Base-by-base conservation (phyloP, 2,888 invertebrate species). In the Nowickia ferox region DNA sequence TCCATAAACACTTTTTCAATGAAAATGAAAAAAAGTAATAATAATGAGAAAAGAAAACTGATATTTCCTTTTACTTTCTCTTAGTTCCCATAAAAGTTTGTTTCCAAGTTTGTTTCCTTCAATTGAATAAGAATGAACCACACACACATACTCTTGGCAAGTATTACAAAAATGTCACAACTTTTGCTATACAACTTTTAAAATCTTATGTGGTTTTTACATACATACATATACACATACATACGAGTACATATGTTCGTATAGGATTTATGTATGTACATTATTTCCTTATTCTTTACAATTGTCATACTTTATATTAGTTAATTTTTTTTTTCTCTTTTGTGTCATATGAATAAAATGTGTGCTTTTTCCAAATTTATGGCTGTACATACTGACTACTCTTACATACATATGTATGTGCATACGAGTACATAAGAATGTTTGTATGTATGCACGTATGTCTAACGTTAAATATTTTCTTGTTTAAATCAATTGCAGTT, bases 171-270 rank as follows among this genome's bases (percentile, higher is more conserved):
- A 15, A 59, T 68, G 19, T 78, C 51, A 42, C 8, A 78, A 69
- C 51, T 78, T 78, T 84, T 66, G 40, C 48, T 15, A 72, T 69
- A 55, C 48, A 48, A 53, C 71, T 55, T 77, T 53, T 19, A 22
- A 75, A 61, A 38, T 59, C 61, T 69, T 61, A 61, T 61, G 78
- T 61, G 69, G 69, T 51, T 69, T 61, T 57, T 59, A n/a, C n/a
- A n/a, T 30, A 30, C 6, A 30, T 30, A 6, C 30, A 30, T 5
- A 2, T 6, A 30, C 0, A 6, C 30, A 30, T 30, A 4, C 30
- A 30, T 30, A 30, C 30, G 4, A 2, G 4, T 30, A 30, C 30
- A 30, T 30, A 30, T 4, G 4, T 55, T 1, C n/a, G 15, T 30
- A 5, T 22, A 48, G 6, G 4, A 46, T 46, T 38, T 65, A 44